Evolutionary conservation across 2,797 vertebrate species (phyloP), one percentile per base, ranked within the genome.

Genomic region (Pachyuromys duprasi): DNA sequence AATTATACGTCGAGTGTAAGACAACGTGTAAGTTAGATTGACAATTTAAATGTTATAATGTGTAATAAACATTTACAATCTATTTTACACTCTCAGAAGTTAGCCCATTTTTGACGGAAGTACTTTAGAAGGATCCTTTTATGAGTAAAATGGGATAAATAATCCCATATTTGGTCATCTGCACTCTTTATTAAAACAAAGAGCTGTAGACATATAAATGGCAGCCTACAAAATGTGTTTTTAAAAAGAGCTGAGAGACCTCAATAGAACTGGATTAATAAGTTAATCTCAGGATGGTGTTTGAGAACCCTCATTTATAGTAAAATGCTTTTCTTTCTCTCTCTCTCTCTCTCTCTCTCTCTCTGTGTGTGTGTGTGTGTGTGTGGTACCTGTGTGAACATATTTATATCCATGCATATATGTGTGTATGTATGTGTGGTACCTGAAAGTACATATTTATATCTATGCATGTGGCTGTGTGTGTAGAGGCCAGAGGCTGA

Each of bases 181-280:
- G 15, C 5, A 39, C 15, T 69, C 93, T 91, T 74, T 76, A 80
- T 89, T 92, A 82, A 69, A 63, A 74, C 2, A 4, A 57, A 57
- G 70, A 89, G 33, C 17, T 49, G 53, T 42, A 81, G 83, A 18
- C 36, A 80, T n/a, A 63, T 28, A 86, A 90, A 96, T 80, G 62
- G 12, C 60, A 93, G 26, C 31, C 39, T 93, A 72, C 2, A 90
- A 53, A 94, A 92, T 5, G 0, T 31, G 75, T 7, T 78, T 96
- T 88, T 45, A 93, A 86, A 93, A 89, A 74, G 42, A 81, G 53
- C 62, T 90, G 69, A 91, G 20, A 72, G 39, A 91, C 91, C 18
- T 9, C 15, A 45, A 2, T 84, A 86, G 45, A 53, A 86, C 79
- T 86, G 20, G 83, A 69, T 90, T 83, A 82, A 81, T 83, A 87